A percentile compares a stretch with the other conserved stretches of the same genome.
These are phyloP conservation scores for Axea sp. DNA, from an alignment of 2,888 invertebrate species.

Conservation along the genomic window DNA sequence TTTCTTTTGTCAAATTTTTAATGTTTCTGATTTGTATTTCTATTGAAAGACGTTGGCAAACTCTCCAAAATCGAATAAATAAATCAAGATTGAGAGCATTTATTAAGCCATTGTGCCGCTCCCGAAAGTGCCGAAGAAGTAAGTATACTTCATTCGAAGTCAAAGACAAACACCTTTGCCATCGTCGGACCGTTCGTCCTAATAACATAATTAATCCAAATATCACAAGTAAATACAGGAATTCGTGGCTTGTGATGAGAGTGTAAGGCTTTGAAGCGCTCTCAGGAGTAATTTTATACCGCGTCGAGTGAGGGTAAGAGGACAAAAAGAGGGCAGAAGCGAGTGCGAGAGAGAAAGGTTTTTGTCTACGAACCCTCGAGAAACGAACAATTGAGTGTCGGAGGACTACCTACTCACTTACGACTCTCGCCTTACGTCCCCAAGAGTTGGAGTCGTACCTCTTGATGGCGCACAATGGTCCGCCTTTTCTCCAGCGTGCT, in stretches of 20 bases:
- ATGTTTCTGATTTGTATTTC: no score
- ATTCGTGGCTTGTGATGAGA: conserved; percentile 41
- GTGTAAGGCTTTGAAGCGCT: conserved; percentile 58
- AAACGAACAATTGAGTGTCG: conserved; percentile 71
- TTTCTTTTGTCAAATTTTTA: no score
- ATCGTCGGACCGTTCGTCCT: conserved; percentile 17
- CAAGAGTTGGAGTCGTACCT: conserved; percentile 62
- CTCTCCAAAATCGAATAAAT: conserved; percentile 43
- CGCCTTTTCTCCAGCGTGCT: conserved; percentile 58
- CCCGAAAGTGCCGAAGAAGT: conserved; percentile 22
- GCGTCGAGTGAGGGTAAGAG: conserved; percentile 57
- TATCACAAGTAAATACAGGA: conserved; percentile 60
- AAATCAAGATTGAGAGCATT: conserved; percentile 35
- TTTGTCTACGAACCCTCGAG: conserved; percentile 68
- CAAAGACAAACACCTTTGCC: conserved; percentile 42
- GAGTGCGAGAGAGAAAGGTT: conserved; percentile 56
- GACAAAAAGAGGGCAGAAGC: conserved; percentile 55
- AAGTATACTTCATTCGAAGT: conserved; percentile 12
- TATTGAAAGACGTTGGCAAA: conserved; percentile 21
- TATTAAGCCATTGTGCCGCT: conserved; percentile 42
- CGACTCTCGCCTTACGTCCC: conserved; percentile 61
- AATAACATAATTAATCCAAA: conserved; percentile 58
- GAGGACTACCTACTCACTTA: conserved; percentile 70
- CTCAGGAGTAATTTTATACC: conserved; percentile 61
- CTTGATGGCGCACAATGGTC: conserved; percentile 59